Base-by-base conservation (phyloP, 2,113 vertebrate genomes). In the Seriola dumerili region DNA sequence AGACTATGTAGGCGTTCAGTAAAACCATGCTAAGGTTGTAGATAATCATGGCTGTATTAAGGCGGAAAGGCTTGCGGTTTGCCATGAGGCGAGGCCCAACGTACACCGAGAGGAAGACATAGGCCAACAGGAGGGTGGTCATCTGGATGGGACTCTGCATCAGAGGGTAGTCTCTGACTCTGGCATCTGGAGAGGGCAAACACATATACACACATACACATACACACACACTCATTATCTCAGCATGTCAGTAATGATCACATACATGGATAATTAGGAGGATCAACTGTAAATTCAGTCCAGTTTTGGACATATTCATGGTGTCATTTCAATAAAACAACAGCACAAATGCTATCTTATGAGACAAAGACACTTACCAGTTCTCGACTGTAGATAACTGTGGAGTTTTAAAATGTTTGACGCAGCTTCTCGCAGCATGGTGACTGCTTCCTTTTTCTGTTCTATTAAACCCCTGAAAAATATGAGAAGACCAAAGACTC, bases 1-100 rank as follows among this genome's bases (percentile, higher is more conserved):
- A 97, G 69, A 99, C 98, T 77, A 99, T 97, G 92, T 94, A 98
- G 83, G 95, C 89, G 1, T 98, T 99, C 17, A 98, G 85, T 81
- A 93, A 93, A 93, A 99, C 97, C 94, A 99, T 95, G 80, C 93
- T 94, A 80, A 98, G 96, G 93, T 99, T 99, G 94, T 99, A 99
- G 84, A 97, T 55, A 76, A 99, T 92, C 98, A 99, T 99, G 72
- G 96, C 94, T 17, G 90, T 91, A 48, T 97, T 97, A 76, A 99
- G 96, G 76, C 93, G 89, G 82, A 97, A 93, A 46, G 98, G 96
- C 81, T 99, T 99, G 84, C 97, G 96, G 92, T 97, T 97, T 55
- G 97, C 97, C 98, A 99, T 99, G 76, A 97, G 58, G 17, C 96
- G 96, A 32, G 98, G 98, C 16, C 98, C 98, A 68, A 95, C 80